A percentile compares a stretch with the other conserved stretches of the same genome.
These are phyloP conservation scores for Lycopodina hypogea DNA, from an alignment of 37 sponge, comb jelly and placozoan species.

Conservation along the genomic window DNA sequence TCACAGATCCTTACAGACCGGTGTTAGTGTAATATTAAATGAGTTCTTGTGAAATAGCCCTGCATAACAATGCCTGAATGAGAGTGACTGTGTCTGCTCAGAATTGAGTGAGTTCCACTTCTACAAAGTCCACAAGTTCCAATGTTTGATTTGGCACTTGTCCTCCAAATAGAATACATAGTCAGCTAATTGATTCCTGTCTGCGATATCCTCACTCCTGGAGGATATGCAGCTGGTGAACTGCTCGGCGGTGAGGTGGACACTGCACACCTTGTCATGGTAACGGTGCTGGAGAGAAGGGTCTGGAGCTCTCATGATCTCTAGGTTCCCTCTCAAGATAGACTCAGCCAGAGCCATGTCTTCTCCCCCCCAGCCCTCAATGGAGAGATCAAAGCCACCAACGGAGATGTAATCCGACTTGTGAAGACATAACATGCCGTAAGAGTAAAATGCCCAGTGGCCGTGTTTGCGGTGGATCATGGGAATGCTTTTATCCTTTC, in stretches of 20 bases:
- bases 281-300: slow-evolving; percentile 55
- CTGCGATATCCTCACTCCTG: slow-evolving; percentile 43
- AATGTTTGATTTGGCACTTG: not conserved
- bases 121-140: not conserved
- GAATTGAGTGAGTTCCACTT: too few relatives aligned
- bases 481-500: not conserved
- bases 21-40: too few relatives aligned
- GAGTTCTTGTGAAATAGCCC: too few relatives aligned
- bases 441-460: slow-evolving; percentile 63
- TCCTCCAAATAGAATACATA: slow-evolving; percentile 32
- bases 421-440: slow-evolving; percentile 73
- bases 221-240: slow-evolving; percentile 43
- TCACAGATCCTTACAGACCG: too few relatives aligned
- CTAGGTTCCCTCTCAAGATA: slow-evolving; percentile 26
- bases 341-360: slow-evolving; percentile 47
- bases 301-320: slow-evolving; percentile 57
- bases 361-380: slow-evolving; percentile 75
- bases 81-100: too few relatives aligned
- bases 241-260: slow-evolving; percentile 8
- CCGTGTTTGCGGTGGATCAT: slow-evolving; percentile 52
- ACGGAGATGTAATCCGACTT: slow-evolving; percentile 55
- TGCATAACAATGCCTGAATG: too few relatives aligned
- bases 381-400: slow-evolving; percentile 54
- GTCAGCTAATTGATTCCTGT: slow-evolving; percentile 42
- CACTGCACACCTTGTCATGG: slow-evolving; percentile 51